Evolutionary conservation across 2,888 invertebrate species (phyloP), one percentile per base, ranked within the genome.

Genomic region (Lamproptera curius): DNA sequence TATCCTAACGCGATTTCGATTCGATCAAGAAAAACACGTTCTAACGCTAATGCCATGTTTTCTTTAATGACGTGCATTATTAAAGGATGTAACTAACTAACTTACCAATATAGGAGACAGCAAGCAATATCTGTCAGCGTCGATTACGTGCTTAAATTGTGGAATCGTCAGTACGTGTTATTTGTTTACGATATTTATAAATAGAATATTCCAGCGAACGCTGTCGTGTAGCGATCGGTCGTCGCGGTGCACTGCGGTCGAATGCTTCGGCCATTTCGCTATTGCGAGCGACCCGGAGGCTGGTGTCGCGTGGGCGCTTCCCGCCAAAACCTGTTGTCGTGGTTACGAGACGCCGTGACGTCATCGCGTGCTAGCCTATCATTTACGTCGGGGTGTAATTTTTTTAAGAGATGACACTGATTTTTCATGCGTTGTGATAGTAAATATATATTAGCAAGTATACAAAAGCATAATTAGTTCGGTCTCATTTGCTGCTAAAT

Each of bases 221-320:
- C 83, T 76, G 85, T 83, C 83, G 84, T 83, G 70, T 70, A 72
- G 73, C 76, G 76, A 70, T 77, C 76, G 76, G 59, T 73, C 73
- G 69, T 78, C 76, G 84, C 84, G 74, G 76, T 79, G 81, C 78
- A 86, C 86, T 84, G 83, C 85, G 85, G 84, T 85, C 86, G 84
- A 83, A 79, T 81, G 76, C 57, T 55, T 53, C n/a, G 56, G 47
- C 56, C 51, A 52, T 54, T 56, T 57, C 52, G 55, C 51, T 56
- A 53, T 54, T 59, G 54, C 50, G 42, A 54, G 54, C 56, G 53
- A 40, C 50, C 46, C 17, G 45, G 35, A 52, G 54, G 54, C 52
- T 57, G 54, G 50, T 55, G 59, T 59, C 61, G 70, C 68, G 77
- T 80, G 62, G 77, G 77, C 61, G 73, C 71, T 80, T 78, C 79